Percentiles rank a stretch among this genome's conserved stretches.
These are phyloP conservation scores for Amblyjoppa fuscipennis DNA, from an alignment of 2,888 invertebrate species.

Conservation along the genomic window DNA sequence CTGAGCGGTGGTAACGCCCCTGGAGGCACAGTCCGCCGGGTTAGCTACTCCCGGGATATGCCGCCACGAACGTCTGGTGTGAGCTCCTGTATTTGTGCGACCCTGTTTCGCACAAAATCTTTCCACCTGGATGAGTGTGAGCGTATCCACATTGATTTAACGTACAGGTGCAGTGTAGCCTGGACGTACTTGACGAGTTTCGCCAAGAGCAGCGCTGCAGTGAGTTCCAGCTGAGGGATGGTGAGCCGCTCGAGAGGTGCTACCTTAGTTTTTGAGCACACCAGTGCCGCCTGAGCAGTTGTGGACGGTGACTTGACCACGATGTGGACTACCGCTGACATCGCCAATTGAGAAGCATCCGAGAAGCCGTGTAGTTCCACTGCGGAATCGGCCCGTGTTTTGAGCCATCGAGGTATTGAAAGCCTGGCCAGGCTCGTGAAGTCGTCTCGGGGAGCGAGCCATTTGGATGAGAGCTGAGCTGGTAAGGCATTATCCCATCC, in stretches of 20 bases:
- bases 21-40: too few relatives aligned
- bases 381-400: neutral
- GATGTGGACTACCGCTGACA: constrained; percentile 46
- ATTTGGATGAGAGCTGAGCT: neutral
- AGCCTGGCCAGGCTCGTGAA: constrained; percentile 24
- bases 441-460: constrained; percentile 22
- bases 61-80: too few relatives aligned
- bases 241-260: constrained; percentile 34
- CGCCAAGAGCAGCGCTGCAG: neutral
- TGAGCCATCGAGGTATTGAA: constrained; percentile 42
- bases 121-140: constrained; percentile 40
- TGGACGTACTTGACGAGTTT: neutral
- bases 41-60: too few relatives aligned
- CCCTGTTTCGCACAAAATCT: constrained; percentile 28
- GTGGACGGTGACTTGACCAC: constrained; percentile 34
- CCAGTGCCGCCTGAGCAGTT: neutral
- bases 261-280: constrained; percentile 34
- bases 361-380: constrained; percentile 56
- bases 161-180: neutral
- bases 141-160: constrained; percentile 34
- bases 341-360: constrained; percentile 57
- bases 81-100: too few relatives aligned
- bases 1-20: neutral
- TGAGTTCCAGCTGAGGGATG: too few relatives aligned
- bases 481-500: constrained; percentile 60